These are phyloP conservation scores for Reticulitermes lucifugus DNA, from an alignment of 2,888 invertebrate species.

Conservation along the genomic window DNA sequence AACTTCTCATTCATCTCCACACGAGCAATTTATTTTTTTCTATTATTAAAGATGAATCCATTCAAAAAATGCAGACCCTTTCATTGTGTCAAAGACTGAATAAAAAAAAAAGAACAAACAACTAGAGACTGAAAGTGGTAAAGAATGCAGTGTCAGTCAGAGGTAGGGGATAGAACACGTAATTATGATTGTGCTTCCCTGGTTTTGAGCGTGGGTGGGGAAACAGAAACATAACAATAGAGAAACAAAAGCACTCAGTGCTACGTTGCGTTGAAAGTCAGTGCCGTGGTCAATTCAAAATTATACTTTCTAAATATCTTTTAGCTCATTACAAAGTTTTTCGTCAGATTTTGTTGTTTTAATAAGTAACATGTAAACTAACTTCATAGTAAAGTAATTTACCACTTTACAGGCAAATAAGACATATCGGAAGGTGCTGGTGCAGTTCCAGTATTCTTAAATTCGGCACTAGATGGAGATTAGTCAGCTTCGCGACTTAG, in stretches of 20 bases:
- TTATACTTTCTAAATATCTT: background rate
- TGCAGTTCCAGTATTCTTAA: too few relatives aligned
- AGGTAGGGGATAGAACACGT: background rate
- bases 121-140: background rate
- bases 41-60: constrained; percentile 1
- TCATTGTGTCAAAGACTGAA: background rate
- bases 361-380: too few relatives aligned
- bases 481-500: too few relatives aligned
- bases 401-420: too few relatives aligned
- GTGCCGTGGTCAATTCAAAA: background rate
- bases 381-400: too few relatives aligned
- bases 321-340: too few relatives aligned
- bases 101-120: background rate
- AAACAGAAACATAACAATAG: background rate
- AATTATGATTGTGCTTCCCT: background rate
- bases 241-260: background rate
- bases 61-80: background rate
- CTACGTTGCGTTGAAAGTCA: background rate
- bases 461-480: too few relatives aligned
- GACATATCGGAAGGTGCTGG: too few relatives aligned
- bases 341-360: too few relatives aligned
- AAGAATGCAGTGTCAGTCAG: background rate
- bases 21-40: background rate
- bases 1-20: constrained; percentile 11
- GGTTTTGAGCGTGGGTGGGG: background rate